Conservation (phyloP, 1,140 invertebrate species). For the Centruroides vittatus region DNA sequence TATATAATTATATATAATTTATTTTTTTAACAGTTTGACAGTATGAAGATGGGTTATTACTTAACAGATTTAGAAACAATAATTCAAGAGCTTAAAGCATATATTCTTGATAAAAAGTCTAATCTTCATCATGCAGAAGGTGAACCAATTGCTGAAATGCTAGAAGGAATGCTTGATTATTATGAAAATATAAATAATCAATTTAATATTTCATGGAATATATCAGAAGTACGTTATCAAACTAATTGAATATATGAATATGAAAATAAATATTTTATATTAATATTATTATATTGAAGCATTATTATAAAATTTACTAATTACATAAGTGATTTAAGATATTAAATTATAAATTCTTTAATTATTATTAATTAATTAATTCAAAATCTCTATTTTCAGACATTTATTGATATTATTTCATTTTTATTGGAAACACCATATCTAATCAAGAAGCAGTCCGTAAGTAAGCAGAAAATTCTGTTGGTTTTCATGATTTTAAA, state of each 20-base stretch:
- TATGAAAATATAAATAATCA: neutral
- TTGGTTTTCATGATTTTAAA: no score
- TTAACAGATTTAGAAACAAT: constrained; percentile 7
- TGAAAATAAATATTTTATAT: no score
- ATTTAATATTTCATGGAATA: no score
- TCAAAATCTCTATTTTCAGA: constrained; percentile 1
- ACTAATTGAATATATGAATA: no score
- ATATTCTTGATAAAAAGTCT: constrained; percentile 8
- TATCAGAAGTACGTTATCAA: no score
- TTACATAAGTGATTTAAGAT: no score
- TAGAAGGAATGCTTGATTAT: constrained; percentile 11
- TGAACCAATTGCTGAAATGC: constrained; percentile 8
- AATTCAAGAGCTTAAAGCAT: constrained; percentile 4
- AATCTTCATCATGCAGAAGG: constrained; percentile 13
- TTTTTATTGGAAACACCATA: constrained; percentile 11
- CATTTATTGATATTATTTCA: constrained; percentile 14
- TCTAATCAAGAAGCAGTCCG: constrained; percentile 14
- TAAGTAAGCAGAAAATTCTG: constrained; percentile 11
- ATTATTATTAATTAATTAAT: no score
- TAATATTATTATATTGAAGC: no score
- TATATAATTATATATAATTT: no score
- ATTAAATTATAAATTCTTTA: no score
- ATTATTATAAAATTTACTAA: no score
- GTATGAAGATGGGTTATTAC: constrained; percentile 14
- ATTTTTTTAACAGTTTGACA: constrained; percentile 10